These are phyloP conservation scores for Saguinus midas DNA, from an alignment of 2,113 vertebrate genomes.

Conservation along the genomic window DNA sequence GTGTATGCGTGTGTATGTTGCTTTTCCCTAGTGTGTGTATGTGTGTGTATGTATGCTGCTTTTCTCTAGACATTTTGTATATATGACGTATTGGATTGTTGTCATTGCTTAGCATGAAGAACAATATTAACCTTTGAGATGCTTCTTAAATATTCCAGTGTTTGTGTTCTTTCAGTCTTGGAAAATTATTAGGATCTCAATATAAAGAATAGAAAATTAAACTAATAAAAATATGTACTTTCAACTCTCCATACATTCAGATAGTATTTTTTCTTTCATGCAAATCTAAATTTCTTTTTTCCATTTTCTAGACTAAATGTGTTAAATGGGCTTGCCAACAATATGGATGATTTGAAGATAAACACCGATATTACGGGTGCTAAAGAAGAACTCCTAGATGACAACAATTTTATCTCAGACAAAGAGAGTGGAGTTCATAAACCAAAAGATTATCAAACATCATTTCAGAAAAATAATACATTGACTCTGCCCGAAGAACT, in stretches of 20 bases:
- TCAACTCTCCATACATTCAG: slow-evolving; percentile 44
- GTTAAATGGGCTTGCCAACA: slow-evolving; percentile 86
- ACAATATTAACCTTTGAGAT: slow-evolving; percentile 45
- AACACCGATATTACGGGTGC: slow-evolving; percentile 87
- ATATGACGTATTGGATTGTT: background rate
- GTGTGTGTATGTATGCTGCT: background rate
- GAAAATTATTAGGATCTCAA: background rate
- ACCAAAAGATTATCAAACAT: slow-evolving; percentile 87
- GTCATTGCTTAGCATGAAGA: background rate
- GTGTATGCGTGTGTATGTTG: background rate
- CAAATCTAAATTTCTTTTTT: slow-evolving; percentile 79
- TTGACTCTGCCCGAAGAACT: slow-evolving; percentile 89
- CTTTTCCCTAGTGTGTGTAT: background rate
- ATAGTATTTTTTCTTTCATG: slow-evolving; percentile 42
- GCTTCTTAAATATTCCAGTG: slow-evolving; percentile 35
- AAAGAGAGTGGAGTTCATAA: slow-evolving; percentile 88
- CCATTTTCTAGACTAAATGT: slow-evolving; percentile 86
- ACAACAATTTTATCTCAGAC: slow-evolving; percentile 87
- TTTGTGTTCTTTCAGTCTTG: slow-evolving; percentile 20
- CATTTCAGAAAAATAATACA: slow-evolving; percentile 88
- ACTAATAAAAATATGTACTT: slow-evolving; percentile 40
- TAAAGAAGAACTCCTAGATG: slow-evolving; percentile 87
- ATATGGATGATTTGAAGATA: slow-evolving; percentile 90
- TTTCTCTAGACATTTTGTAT: background rate
- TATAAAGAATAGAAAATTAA: slow-evolving; percentile 51